A percentile compares a stretch with the other conserved stretches of the same genome.
These are phyloP conservation scores for Mechanitis mazaeus DNA, from an alignment of 2,888 invertebrate species.

Conservation along the genomic window DNA sequence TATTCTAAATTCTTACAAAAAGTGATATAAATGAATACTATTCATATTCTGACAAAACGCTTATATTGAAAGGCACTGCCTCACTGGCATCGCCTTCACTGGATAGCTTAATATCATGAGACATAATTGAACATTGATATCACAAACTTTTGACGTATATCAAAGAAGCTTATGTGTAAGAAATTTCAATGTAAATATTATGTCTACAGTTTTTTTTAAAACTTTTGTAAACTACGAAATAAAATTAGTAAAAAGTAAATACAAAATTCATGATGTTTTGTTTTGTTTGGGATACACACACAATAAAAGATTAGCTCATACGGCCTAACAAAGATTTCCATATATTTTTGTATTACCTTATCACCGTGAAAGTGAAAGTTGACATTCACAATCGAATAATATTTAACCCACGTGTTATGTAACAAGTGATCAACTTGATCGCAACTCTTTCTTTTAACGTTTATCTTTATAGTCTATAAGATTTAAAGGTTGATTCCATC, in stretches of 20 bases:
- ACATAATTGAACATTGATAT: conserved; percentile 3
- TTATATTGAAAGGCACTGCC: background rate
- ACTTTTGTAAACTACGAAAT: too few species aligned
- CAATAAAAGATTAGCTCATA: background rate
- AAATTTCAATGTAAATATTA: too few species aligned
- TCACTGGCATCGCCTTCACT: background rate
- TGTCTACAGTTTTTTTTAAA: too few species aligned
- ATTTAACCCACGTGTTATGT: conserved; percentile 60
- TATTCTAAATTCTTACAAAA: too few species aligned
- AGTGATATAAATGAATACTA: background rate
- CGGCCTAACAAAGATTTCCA: conserved; percentile 12
- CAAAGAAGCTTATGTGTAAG: background rate
- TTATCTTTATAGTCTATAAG: conserved; percentile 3
- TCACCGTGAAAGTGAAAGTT: conserved; percentile 66
- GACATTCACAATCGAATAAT: conserved; percentile 67
- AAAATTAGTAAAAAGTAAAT: too few species aligned
- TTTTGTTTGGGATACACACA: background rate
- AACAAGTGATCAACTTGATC: conserved; percentile 56
- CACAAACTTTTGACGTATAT: background rate
- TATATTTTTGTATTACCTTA: conserved; percentile 26
- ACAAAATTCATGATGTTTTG: too few species aligned
- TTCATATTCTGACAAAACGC: background rate
- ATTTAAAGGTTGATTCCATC: background rate
- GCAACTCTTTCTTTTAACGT: conserved; percentile 35
- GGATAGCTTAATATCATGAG: background rate